A percentile compares a stretch with the other conserved stretches of the same genome.
Conservation (phyloP, 1,140 invertebrate species). For the Tenebrio molitor region DNA sequence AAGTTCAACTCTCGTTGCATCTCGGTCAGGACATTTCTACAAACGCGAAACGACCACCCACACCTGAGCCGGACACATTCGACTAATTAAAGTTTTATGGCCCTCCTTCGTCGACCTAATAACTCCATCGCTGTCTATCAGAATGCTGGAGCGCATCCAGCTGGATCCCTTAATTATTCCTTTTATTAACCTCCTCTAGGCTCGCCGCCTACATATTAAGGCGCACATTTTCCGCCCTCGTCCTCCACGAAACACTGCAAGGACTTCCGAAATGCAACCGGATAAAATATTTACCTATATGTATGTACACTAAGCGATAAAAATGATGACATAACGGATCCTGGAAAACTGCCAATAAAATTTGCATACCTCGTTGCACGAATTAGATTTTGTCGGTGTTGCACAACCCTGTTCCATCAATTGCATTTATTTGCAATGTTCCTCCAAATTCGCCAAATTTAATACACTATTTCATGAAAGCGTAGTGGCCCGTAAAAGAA, state of each 20-base stretch:
- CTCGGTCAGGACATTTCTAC: slow-evolving; percentile 34
- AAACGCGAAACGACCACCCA: slow-evolving; percentile 22
- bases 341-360: slow-evolving; percentile 37
- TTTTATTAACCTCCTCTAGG: slow-evolving; percentile 24
- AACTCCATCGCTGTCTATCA: slow-evolving; percentile 37
- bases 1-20: slow-evolving; percentile 39
- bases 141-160: too few species aligned
- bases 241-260: too few species aligned
- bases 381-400: slow-evolving; percentile 29
- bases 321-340: slow-evolving; percentile 25
- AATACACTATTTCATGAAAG: slow-evolving; percentile 19
- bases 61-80: slow-evolving; percentile 31
- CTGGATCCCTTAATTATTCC: slow-evolving; percentile 11
- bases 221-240: not conserved
- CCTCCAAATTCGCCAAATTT: slow-evolving; percentile 20
- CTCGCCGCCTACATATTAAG: too few species aligned
- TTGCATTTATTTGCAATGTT: slow-evolving; percentile 23
- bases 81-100: slow-evolving; percentile 38
- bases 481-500: slow-evolving; percentile 15
- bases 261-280: not conserved
- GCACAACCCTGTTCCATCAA: slow-evolving; percentile 11
- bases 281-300: slow-evolving; percentile 37
- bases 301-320: slow-evolving; percentile 28
- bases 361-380: slow-evolving; percentile 30
- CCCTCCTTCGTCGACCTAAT: slow-evolving; percentile 12